phyloP scores from a whole-genome alignment of 2,888 invertebrate species.

The Girardia tigrina region DNA sequence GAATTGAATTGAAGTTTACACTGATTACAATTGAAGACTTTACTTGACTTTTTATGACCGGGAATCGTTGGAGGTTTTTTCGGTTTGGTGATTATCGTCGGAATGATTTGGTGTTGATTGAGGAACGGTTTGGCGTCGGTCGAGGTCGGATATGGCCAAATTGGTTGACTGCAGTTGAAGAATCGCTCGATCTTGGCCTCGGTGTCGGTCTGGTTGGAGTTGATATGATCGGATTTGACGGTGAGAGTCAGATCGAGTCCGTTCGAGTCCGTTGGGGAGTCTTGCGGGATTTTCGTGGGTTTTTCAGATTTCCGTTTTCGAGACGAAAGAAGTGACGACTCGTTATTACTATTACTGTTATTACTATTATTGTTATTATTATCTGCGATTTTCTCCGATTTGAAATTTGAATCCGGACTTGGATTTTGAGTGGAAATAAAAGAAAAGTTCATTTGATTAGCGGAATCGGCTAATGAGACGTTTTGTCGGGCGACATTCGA shows the following conservation, averaged over 20 bases:
- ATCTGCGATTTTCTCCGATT: not conserved
- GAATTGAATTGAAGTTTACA: slow-evolving; percentile 35
- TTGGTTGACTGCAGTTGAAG: not conserved
- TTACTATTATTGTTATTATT: too few species aligned
- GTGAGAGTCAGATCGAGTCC: not conserved
- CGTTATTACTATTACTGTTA: too few species aligned
- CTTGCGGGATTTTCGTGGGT: slow-evolving; percentile 8
- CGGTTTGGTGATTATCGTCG: not conserved
- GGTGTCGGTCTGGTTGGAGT: not conserved
- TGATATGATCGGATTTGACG: not conserved
- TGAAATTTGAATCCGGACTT: not conserved
- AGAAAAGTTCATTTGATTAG: not conserved
- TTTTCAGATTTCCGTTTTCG: not conserved
- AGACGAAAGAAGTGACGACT: not conserved
- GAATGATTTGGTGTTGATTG: not conserved
- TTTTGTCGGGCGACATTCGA: not conserved
- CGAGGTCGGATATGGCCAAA: not conserved
- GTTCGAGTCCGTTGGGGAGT: not conserved
- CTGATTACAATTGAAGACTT: slow-evolving; percentile 36
- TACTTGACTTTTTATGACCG: not conserved
- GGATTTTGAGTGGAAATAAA: not conserved
- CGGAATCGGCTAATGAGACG: not conserved
- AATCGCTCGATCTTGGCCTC: not conserved
- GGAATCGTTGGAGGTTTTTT: slow-evolving; percentile 10
- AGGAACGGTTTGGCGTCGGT: not conserved